These are phyloP conservation scores for Ganaspis brasiliensis DNA, from an alignment of 2,888 invertebrate genomes.

Conservation along the genomic window DNA sequence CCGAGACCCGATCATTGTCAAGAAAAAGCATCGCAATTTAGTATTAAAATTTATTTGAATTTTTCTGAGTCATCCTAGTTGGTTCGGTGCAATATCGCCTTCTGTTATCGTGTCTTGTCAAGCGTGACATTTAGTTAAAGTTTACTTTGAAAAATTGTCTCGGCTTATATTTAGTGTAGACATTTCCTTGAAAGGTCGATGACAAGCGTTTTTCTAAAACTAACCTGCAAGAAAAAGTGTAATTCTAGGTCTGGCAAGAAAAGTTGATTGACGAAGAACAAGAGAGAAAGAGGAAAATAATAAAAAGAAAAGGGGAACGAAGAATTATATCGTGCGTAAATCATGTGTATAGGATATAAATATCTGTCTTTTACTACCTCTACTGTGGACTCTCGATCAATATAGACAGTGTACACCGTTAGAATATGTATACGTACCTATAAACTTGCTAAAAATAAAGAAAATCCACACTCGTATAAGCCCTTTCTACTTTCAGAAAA, in stretches of 20 bases:
- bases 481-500: conserved; percentile 51
- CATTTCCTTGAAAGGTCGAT: background rate
- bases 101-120: no score
- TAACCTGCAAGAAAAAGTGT: background rate
- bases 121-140: no score
- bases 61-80: no score
- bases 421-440: conserved; percentile 9
- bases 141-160: no score
- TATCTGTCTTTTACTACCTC: conserved; percentile 33
- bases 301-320: conserved; percentile 50
- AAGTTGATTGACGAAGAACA: conserved; percentile 11
- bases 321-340: conserved; percentile 60
- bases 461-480: conserved; percentile 45
- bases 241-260: background rate
- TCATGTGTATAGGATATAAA: conserved; percentile 48
- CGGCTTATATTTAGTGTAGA: no score
- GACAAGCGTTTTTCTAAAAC: background rate
- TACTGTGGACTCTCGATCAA: conserved; percentile 6
- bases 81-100: no score
- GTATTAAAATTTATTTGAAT: no score
- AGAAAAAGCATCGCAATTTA: no score
- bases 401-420: background rate
- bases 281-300: conserved; percentile 34
- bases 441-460: conserved; percentile 25
- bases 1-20: no score